A percentile compares a stretch with the other conserved stretches of the same genome.
These are phyloP conservation scores for Tichodroma muraria DNA, from an alignment of 2,113 vertebrate genomes.

Conservation along the genomic window DNA sequence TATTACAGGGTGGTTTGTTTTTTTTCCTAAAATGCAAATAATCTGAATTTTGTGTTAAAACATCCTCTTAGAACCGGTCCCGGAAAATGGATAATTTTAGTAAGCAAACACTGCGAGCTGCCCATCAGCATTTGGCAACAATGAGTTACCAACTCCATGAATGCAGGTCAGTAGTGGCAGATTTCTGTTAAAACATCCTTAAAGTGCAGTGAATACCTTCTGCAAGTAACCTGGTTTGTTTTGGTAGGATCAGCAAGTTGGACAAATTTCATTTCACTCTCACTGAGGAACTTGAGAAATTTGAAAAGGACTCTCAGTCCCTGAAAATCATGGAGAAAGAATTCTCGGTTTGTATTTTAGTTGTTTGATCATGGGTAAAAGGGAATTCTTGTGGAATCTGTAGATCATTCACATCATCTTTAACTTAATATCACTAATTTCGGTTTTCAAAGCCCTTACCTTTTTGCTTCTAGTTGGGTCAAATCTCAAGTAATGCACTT, in stretches of 20 bases:
- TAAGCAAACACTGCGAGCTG: conserved; percentile 75
- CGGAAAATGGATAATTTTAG: conserved; percentile 79
- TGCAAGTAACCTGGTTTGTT: neutral
- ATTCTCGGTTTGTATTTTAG: conserved; percentile 73
- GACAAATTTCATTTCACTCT: conserved; percentile 75
- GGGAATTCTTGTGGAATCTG: neutral
- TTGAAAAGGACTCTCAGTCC: conserved; percentile 79
- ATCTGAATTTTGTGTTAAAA: neutral
- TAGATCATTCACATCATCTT: neutral
- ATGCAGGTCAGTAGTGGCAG: conserved; percentile 74
- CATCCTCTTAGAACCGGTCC: conserved; percentile 54
- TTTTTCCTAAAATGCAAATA: neutral
- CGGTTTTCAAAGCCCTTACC: neutral
- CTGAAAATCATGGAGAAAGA: conserved; percentile 87
- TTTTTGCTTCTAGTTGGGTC: neutral
- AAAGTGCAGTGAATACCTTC: neutral
- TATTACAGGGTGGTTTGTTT: neutral
- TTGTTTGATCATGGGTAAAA: neutral
- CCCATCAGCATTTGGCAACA: conserved; percentile 76
- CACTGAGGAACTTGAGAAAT: conserved; percentile 76
- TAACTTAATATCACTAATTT: neutral
- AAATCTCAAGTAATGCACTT: neutral
- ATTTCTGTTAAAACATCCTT: neutral
- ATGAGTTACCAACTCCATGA: conserved; percentile 73
- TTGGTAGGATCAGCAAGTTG: conserved; percentile 77